Conservation (phyloP, 2,797 vertebrate species). For the Sarcoramphus papa region DNA sequence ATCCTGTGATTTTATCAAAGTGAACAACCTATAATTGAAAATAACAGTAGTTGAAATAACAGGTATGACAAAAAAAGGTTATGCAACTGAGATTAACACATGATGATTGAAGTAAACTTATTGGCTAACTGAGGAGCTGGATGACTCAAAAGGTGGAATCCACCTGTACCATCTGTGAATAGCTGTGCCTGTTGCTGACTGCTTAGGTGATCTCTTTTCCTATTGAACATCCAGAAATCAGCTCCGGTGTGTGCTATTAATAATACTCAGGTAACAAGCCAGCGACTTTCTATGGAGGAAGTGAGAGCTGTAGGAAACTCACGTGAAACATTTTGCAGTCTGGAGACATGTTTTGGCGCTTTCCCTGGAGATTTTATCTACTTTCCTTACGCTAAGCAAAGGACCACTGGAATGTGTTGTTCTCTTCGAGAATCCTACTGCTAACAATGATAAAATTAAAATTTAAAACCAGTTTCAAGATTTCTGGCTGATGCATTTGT, state of each 20-base stretch:
- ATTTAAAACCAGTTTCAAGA: background rate
- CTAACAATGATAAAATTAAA: background rate
- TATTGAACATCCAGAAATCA: background rate
- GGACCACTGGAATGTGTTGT: background rate
- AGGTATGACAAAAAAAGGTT: background rate
- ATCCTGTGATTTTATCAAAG: slow-evolving; percentile 48
- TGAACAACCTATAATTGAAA: slow-evolving; percentile 53
- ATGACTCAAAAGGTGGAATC: background rate
- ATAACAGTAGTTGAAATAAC: background rate
- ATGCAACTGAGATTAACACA: background rate
- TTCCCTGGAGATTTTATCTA: background rate
- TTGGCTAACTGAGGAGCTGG: background rate
- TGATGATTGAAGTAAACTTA: background rate
- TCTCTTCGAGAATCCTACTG: background rate
- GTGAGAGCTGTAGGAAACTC: background rate
- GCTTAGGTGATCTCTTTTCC: background rate
- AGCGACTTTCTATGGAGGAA: background rate
- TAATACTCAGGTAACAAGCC: background rate
- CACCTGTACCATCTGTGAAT: background rate
- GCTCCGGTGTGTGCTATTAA: background rate
- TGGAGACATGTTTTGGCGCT: background rate
- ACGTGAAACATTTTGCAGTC: background rate
- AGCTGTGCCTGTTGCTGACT: background rate
- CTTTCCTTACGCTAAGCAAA: background rate
- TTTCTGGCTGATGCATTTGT: background rate